A percentile compares a stretch with the other conserved stretches of the same genome.
Evolutionary conservation across 2,113 vertebrate species (phyloP).

Genomic region (Oxyruncus cristatus): DNA sequence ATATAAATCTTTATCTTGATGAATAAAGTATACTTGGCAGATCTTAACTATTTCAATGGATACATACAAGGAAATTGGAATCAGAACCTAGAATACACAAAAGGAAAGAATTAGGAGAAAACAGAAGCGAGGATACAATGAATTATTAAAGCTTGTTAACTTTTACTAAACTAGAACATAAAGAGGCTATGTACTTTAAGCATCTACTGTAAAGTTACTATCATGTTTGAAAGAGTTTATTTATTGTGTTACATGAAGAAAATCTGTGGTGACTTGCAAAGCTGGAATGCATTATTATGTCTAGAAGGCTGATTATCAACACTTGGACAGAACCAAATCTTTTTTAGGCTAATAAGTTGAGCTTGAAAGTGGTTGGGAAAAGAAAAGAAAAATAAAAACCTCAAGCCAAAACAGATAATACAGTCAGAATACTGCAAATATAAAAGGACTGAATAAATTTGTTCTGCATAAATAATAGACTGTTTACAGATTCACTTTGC

Average conservation of each 20-base stretch:
- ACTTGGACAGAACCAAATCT: constrained; percentile 32
- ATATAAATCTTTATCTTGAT: constrained; percentile 92
- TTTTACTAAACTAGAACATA: neutral
- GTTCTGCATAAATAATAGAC: neutral
- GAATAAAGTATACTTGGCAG: constrained; percentile 96
- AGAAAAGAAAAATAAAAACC: neutral
- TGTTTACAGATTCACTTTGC: neutral
- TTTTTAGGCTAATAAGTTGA: constrained; percentile 31
- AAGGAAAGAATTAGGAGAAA: neutral
- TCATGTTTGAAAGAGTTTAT: constrained; percentile 10
- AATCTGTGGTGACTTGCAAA: constrained; percentile 16
- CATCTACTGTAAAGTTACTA: constrained; percentile 8
- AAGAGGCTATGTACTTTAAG: neutral
- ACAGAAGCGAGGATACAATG: neutral
- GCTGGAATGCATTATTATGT: constrained; percentile 3
- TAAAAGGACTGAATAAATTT: neutral
- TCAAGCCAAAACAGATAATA: neutral
- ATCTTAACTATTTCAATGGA: constrained; percentile 98
- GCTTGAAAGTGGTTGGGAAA: constrained; percentile 45
- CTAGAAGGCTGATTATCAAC: constrained; percentile 32
- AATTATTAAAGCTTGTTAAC: neutral
- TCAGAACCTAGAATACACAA: constrained; percentile 83
- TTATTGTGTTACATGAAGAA: constrained; percentile 20
- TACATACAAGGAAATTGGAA: constrained; percentile 96
- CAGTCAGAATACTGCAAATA: constrained; percentile 13